Conservation (phyloP, 2,113 vertebrate genomes). For the Tragelaphus buxtoni region DNA sequence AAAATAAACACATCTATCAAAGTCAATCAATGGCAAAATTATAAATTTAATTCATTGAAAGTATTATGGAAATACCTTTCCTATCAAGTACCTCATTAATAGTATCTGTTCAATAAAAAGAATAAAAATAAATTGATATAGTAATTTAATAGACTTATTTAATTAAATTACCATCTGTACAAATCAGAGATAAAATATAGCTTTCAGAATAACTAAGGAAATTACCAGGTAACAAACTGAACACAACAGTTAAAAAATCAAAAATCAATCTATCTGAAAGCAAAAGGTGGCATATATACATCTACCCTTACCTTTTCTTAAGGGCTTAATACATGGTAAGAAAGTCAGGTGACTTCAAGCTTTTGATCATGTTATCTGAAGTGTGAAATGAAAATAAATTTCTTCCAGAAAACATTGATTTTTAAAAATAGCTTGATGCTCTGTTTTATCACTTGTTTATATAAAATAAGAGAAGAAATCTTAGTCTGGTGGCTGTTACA, state of each 20-base stretch:
- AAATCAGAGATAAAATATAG: background rate
- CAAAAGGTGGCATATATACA: background rate
- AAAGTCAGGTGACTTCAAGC: constrained; percentile 21
- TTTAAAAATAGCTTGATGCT: background rate
- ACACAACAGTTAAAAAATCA: constrained; percentile 41
- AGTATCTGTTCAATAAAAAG: constrained; percentile 34
- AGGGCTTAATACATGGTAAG: background rate
- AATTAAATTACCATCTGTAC: constrained; percentile 40
- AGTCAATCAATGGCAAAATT: background rate
- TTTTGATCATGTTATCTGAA: background rate
- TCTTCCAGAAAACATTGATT: background rate
- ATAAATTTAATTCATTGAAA: background rate
- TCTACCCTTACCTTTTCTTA: constrained; percentile 26
- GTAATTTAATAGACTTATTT: constrained; percentile 34
- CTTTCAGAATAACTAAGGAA: constrained; percentile 16
- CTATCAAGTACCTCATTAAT: background rate
- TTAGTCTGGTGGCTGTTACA: background rate
- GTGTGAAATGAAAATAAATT: constrained; percentile 10
- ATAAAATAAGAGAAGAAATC: background rate
- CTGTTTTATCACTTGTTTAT: background rate
- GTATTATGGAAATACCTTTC: background rate
- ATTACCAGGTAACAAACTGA: constrained; percentile 47
- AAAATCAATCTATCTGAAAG: constrained; percentile 57
- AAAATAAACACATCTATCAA: background rate
- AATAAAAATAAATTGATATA: background rate